Conservation (phyloP, 2,113 vertebrate species). For the Nothoprocta pentlandii region DNA sequence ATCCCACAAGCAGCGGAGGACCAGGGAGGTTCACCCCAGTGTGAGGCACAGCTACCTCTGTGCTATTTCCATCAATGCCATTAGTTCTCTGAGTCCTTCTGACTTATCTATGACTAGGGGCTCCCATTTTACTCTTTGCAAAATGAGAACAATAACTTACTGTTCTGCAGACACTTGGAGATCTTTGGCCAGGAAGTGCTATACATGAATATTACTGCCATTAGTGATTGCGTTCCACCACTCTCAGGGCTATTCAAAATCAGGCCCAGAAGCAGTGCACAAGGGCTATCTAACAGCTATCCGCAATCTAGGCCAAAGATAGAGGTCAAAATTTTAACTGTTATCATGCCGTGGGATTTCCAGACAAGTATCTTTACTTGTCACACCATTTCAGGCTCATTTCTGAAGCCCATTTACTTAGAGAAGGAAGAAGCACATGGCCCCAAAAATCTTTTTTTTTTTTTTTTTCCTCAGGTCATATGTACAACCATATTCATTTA, state of each 20-base stretch:
- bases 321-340: background rate
- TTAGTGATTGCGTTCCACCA: background rate
- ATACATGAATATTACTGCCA: background rate
- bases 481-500: constrained; percentile 25
- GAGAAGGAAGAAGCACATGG: background rate
- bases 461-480: background rate
- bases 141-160: background rate
- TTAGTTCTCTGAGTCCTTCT: background rate
- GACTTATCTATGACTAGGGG: background rate
- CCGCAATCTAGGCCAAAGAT: background rate
- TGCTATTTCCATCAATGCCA: background rate
- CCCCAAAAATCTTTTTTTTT: background rate
- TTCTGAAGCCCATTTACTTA: constrained; percentile 24
- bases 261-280: background rate
- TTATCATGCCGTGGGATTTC: background rate
- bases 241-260: background rate
- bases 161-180: background rate
- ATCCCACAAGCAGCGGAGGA: background rate
- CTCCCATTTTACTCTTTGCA: background rate
- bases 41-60: background rate
- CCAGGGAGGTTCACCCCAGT: background rate
- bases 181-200: background rate
- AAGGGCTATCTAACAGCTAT: constrained; percentile 1
- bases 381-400: background rate
- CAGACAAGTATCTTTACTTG: constrained; percentile 8